phyloP scores from a whole-genome alignment of 2,113 vertebrate species.

The Antennarius striatus region DNA sequence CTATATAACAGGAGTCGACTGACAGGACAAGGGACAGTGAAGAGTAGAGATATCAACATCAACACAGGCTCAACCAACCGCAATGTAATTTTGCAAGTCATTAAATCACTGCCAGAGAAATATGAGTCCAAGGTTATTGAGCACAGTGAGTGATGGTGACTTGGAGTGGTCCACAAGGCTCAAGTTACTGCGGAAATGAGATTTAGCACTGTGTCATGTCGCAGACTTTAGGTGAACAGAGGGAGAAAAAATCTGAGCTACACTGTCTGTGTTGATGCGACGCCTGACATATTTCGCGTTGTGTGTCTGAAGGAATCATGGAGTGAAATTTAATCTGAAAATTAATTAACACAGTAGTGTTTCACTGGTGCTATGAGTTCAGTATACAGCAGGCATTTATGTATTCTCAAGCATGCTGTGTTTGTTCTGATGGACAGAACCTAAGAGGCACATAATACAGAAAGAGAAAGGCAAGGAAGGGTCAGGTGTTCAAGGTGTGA shows the following conservation, averaged over 20 bases:
- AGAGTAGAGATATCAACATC: slow-evolving; percentile 73
- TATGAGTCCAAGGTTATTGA: slow-evolving; percentile 83
- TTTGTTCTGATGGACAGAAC: slow-evolving; percentile 35
- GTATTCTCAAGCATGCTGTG: slow-evolving; percentile 3
- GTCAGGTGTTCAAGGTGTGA: slow-evolving; percentile 27
- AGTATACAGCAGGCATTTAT: slow-evolving; percentile 5
- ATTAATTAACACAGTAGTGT: slow-evolving; percentile 17
- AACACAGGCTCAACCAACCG: slow-evolving; percentile 68
- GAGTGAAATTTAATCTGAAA: slow-evolving; percentile 39
- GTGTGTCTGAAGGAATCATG: slow-evolving; percentile 25
- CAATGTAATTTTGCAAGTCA: slow-evolving; percentile 74
- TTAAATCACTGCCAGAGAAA: slow-evolving; percentile 80
- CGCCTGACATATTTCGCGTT: slow-evolving; percentile 23
- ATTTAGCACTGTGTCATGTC: slow-evolving; percentile 72
- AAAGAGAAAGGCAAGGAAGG: slow-evolving; percentile 23
- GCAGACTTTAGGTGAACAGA: slow-evolving; percentile 30
- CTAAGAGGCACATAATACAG: slow-evolving; percentile 33
- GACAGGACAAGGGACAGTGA: slow-evolving; percentile 63
- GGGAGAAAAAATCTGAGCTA: slow-evolving; percentile 18
- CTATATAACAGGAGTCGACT: slow-evolving; percentile 71
- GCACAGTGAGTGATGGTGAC: slow-evolving; percentile 73
- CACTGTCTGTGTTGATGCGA: slow-evolving; percentile 54
- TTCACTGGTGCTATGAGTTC: background rate
- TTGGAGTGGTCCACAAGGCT: slow-evolving; percentile 61
- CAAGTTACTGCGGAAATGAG: slow-evolving; percentile 75